Evolutionary conservation across 1,140 invertebrate species (phyloP).

Genomic region (Heliconius himera): DNA sequence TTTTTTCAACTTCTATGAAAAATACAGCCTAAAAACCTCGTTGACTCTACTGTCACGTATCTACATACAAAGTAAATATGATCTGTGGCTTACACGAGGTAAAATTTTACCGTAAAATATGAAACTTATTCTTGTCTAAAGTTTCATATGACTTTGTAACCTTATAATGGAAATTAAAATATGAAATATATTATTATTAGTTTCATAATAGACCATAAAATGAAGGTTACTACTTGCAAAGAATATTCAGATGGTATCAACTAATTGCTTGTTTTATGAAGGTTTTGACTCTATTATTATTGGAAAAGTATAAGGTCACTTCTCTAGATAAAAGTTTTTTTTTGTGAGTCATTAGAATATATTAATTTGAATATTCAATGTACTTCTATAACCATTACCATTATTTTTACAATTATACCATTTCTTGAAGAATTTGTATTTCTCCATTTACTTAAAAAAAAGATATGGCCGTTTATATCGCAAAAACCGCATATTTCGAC

Average conservation of each 20-base stretch:
- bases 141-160: not conserved
- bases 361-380: not conserved
- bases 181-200: constrained; percentile 30
- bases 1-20: no score
- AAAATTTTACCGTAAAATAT: not conserved
- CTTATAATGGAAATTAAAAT: constrained; percentile 25
- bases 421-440: no score
- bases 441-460: no score
- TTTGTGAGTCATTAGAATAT: not conserved
- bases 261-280: constrained; percentile 32
- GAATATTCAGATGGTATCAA: constrained; percentile 37
- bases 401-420: no score
- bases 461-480: no score
- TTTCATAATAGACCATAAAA: constrained; percentile 40
- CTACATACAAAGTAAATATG: not conserved
- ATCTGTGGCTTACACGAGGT: not conserved
- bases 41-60: no score
- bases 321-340: not conserved
- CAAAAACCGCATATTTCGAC: no score
- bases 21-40: no score
- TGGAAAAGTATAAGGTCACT: constrained; percentile 28
- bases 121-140: not conserved
- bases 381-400: no score
- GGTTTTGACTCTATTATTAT: constrained; percentile 33
- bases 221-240: constrained; percentile 35